Percentiles rank a stretch among this genome's conserved stretches.
phyloP scores from a whole-genome alignment of 2,888 invertebrate species.

The Agrilus biguttatus region DNA sequence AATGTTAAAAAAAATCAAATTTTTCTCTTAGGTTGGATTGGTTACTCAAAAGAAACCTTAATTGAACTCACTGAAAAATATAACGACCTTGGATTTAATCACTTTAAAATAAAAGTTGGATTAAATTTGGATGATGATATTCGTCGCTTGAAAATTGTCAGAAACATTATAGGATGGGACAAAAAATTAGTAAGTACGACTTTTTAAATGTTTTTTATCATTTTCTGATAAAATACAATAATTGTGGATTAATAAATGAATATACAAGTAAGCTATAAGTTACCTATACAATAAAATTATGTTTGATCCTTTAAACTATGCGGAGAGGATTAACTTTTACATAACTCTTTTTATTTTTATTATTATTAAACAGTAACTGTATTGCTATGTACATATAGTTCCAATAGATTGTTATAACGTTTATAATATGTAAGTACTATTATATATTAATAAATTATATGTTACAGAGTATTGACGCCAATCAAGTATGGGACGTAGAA shows the following conservation, averaged over 20 bases:
- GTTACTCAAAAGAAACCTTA: conserved; percentile 67
- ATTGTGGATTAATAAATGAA: too few species aligned
- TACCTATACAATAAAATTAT: too few species aligned
- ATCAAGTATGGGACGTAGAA: conserved; percentile 77
- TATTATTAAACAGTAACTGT: too few species aligned
- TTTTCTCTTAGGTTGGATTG: conserved; percentile 59
- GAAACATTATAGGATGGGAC: conserved; percentile 62
- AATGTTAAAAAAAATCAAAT: conserved; percentile 4
- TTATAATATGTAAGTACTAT: too few species aligned
- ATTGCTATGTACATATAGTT: too few species aligned
- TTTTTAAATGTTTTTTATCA: not conserved
- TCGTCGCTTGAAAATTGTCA: conserved; percentile 53
- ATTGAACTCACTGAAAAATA: conserved; percentile 55
- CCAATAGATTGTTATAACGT: too few species aligned
- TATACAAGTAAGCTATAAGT: too few species aligned
- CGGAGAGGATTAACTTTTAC: too few species aligned
- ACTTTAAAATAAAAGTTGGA: conserved; percentile 88
- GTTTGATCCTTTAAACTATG: too few species aligned
- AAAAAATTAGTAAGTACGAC: conserved; percentile 49
- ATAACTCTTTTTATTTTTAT: too few species aligned
- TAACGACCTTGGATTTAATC: conserved; percentile 57
- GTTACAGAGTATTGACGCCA: conserved; percentile 78
- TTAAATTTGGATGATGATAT: conserved; percentile 61
- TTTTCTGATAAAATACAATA: too few species aligned
- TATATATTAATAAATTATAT: too few species aligned